Percentiles rank a stretch among this genome's conserved stretches.
These are phyloP conservation scores for Odocoileus virginianus DNA, from an alignment of 2,113 vertebrate species.

Conservation along the genomic window DNA sequence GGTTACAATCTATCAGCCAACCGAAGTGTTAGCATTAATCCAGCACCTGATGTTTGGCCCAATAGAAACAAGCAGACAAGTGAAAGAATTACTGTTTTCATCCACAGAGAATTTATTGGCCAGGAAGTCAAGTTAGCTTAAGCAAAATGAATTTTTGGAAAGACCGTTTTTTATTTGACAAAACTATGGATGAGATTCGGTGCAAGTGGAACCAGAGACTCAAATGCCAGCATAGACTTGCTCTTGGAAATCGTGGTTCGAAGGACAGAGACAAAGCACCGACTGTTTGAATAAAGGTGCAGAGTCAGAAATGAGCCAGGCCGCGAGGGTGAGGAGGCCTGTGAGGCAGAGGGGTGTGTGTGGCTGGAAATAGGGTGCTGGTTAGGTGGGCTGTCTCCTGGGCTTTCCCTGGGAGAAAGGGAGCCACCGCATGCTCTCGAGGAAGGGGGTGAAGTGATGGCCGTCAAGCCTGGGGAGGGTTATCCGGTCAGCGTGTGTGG, in stretches of 20 bases:
- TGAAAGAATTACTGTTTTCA: background rate
- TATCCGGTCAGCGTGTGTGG: fast-evolving
- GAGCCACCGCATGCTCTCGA: background rate
- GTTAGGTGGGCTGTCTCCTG: background rate
- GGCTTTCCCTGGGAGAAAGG: background rate
- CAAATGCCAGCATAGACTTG: background rate
- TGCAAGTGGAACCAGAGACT: background rate
- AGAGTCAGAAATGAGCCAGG: background rate
- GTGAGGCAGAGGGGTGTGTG: background rate
- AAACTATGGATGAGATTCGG: background rate
- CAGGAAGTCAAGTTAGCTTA: background rate
- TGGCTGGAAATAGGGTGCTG: background rate
- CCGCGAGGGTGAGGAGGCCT: fast-evolving
- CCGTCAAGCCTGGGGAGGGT: background rate
- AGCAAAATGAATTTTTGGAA: background rate
- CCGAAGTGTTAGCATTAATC: background rate
- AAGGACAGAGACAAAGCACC: background rate
- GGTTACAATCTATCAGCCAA: fast-evolving
- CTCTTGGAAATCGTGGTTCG: background rate
- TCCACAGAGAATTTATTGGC: background rate
- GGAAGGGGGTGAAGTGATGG: background rate
- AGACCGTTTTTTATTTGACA: background rate
- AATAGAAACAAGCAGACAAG: background rate
- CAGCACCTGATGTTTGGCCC: background rate
- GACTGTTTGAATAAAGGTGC: background rate